Evolutionary conservation across 2,888 invertebrate species (phyloP).

Genomic region (Plebejus argus): DNA sequence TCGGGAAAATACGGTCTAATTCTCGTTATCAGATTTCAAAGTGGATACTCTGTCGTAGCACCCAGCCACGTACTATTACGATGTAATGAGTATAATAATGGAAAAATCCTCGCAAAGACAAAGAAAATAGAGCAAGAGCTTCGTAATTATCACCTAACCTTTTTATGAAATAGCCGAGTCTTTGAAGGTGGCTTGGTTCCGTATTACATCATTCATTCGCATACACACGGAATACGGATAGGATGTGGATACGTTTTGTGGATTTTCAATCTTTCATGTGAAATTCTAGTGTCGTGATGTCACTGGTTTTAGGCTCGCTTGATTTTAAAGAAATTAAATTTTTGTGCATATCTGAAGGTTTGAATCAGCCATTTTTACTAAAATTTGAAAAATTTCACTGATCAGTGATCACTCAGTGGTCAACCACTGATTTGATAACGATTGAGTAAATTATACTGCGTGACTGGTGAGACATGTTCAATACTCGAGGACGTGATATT

Average conservation of each 20-base stretch:
- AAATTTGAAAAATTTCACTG: too few species aligned
- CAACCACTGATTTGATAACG: too few species aligned
- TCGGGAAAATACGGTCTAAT: constrained; percentile 1
- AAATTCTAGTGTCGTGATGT: too few species aligned
- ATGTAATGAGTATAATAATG: constrained; percentile 16
- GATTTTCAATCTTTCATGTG: background rate
- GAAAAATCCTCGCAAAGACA: constrained; percentile 25
- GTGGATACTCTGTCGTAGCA: background rate
- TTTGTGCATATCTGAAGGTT: too few species aligned
- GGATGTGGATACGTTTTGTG: background rate
- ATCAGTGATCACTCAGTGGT: too few species aligned
- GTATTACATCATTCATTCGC: background rate
- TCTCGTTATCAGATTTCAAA: constrained; percentile 17
- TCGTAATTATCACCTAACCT: constrained; percentile 24
- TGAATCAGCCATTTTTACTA: too few species aligned
- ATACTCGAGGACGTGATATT: too few species aligned
- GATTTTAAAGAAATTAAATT: too few species aligned
- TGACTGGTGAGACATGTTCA: too few species aligned
- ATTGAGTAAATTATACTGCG: too few species aligned
- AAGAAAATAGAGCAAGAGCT: constrained; percentile 19
- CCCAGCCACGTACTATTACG: background rate
- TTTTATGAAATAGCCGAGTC: background rate
- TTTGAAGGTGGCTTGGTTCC: background rate
- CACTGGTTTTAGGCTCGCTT: background rate
- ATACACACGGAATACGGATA: background rate